These are phyloP conservation scores for Brachionus calyciflorus DNA, from an alignment of 1,140 invertebrate genomes.

Conservation along the genomic window DNA sequence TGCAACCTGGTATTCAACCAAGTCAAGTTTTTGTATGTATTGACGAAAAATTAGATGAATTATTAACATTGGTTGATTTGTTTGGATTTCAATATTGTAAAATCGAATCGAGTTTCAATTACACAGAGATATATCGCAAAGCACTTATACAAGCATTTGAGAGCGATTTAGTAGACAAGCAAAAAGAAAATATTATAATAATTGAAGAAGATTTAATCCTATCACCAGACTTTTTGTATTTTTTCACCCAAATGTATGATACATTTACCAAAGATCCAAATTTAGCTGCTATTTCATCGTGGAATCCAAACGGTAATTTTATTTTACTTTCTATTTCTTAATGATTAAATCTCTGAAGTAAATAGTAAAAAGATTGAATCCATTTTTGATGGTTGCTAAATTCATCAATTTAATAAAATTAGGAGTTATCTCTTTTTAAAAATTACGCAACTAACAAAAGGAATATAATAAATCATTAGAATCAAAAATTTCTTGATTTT, in stretches of 20 bases:
- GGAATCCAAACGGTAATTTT: conserved; percentile 62
- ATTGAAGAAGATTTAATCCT: conserved; percentile 63
- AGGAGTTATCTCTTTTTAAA: too few species aligned
- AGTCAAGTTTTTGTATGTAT: conserved; percentile 56
- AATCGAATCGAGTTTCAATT: conserved; percentile 51
- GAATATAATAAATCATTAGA: too few species aligned
- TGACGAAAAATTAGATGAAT: conserved; percentile 57
- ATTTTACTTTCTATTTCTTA: neutral
- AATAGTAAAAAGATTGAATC: neutral
- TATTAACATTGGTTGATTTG: conserved; percentile 53
- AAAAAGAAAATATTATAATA: conserved; percentile 52
- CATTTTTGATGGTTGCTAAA: too few species aligned
- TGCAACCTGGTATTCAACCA: conserved; percentile 62
- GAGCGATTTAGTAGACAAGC: neutral
- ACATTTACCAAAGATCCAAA: conserved; percentile 57
- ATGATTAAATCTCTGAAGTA: neutral
- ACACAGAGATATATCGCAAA: conserved; percentile 50
- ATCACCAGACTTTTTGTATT: conserved; percentile 62
- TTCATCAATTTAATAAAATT: too few species aligned
- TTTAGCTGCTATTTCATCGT: conserved; percentile 60
- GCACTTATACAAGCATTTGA: conserved; percentile 49
- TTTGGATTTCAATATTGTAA: conserved; percentile 55
- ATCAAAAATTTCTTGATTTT: too few species aligned
- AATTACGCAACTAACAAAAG: too few species aligned
- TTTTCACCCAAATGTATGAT: conserved; percentile 59